Evolutionary conservation across 2,888 invertebrate species (phyloP).

Genomic region (Drosophila tripunctata): DNA sequence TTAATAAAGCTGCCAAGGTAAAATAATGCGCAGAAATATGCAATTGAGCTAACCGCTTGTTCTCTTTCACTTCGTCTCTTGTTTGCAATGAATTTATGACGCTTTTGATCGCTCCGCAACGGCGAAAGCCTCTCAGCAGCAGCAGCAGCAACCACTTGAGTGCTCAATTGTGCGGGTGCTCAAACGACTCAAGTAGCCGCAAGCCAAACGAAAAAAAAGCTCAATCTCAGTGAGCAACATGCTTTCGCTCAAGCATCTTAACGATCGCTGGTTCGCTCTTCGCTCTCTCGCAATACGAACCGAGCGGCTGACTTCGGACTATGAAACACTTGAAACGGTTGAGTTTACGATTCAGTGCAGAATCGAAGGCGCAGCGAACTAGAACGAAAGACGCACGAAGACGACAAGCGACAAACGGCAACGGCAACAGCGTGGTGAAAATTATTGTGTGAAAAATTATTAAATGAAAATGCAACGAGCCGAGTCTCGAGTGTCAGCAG

Average conservation of each 20-base stretch:
- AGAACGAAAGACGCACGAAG: conserved; percentile 66
- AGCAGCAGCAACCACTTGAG: conserved; percentile 16
- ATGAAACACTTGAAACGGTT: conserved; percentile 77
- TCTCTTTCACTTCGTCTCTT: conserved; percentile 16
- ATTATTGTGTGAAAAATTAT: conserved; percentile 42
- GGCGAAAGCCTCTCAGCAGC: conserved; percentile 31
- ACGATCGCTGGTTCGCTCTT: conserved; percentile 19
- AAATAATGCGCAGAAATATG: conserved; percentile 63
- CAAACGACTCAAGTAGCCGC: conserved; percentile 38
- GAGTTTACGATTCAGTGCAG: conserved; percentile 79
- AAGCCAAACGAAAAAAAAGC: conserved; percentile 32
- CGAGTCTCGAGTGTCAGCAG: conserved; percentile 21
- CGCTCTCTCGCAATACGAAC: conserved; percentile 12
- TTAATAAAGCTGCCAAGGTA: conserved; percentile 73
- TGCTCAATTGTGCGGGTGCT: conserved; percentile 36
- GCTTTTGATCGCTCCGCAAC: conserved; percentile 59
- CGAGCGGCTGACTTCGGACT: conserved; percentile 46
- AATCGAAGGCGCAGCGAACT: conserved; percentile 75
- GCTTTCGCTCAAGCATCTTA: conserved; percentile 9
- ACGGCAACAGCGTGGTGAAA: conserved; percentile 29
- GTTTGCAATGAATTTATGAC: conserved; percentile 58
- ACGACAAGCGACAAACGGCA: conserved; percentile 21
- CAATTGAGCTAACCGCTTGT: conserved; percentile 32
- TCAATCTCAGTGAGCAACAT: conserved; percentile 28
- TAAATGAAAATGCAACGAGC: conserved; percentile 40